Base-by-base conservation (phyloP, 2,113 vertebrate genomes). In the Mus pahari region DNA sequence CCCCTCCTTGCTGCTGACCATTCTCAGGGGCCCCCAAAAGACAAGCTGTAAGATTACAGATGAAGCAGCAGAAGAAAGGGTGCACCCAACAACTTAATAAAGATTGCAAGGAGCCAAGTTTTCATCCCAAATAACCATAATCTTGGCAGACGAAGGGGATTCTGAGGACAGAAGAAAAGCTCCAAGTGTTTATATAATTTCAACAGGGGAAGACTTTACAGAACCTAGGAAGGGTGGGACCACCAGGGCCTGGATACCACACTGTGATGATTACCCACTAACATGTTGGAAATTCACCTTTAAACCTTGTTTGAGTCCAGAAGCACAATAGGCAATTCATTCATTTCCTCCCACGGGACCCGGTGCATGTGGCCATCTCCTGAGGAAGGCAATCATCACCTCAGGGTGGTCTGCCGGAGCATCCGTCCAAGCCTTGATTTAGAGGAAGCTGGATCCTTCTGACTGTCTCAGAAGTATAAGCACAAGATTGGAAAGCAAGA, bases 301-400 rank as follows among this genome's bases (percentile, higher is more conserved):
- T 79, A 96, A 74, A 97, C 92, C 89, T 79, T 39, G 75, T 96
- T 74, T 9, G 92, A 97, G 94, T 89, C 42, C 2, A 90, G 42
- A 92, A 64, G 26, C 1, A 7, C 96, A 86, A 96, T 91, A 92
- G 9, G 4, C 53, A 64, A 97, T 94, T 92, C 95, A 93, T 55
- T 86, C 97, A 77, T 78, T 98, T 98, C 97, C 97, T 97, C 94
- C 92, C 96, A 71, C 39, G 93, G 89, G 96, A 89, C 39, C 33
- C 68, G 58, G 92, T 71, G n/a, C 90, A 90, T 50, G 81, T 95
- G 94, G 71, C 78, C 24, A 48, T 93, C 94, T 96, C 95, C 92
- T 77, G 70, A 96, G 90, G 88, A 87, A 95, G 92, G 84, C 90
- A 94, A 77, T 97, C 94, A 96, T 92, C 96, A 94, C 95, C 91